Evolutionary conservation across 2,888 invertebrate genomes (phyloP).

Genomic region (Megalurothrips usitatus): DNA sequence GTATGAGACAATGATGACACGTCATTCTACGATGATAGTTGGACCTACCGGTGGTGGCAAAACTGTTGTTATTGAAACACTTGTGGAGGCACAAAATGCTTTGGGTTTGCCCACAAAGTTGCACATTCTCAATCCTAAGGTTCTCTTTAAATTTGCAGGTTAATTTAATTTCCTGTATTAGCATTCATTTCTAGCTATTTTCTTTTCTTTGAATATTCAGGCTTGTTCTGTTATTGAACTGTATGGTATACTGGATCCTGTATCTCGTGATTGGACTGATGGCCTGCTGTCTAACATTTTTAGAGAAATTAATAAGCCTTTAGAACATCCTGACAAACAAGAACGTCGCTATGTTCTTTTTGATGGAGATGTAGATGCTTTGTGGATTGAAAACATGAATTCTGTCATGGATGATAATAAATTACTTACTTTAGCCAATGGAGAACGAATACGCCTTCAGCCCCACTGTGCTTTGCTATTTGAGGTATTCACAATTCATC

Average conservation of each 20-base stretch:
- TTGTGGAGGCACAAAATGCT: slow-evolving; percentile 72
- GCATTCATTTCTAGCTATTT: neutral
- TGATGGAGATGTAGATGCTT: slow-evolving; percentile 90
- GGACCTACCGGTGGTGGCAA: slow-evolving; percentile 93
- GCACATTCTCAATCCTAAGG: slow-evolving; percentile 80
- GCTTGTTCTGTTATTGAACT: slow-evolving; percentile 84
- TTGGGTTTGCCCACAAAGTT: slow-evolving; percentile 76
- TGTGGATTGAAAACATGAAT: slow-evolving; percentile 97
- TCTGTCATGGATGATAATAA: slow-evolving; percentile 96
- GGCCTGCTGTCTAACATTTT: slow-evolving; percentile 87
- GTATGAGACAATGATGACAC: slow-evolving; percentile 92
- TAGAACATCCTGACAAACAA: slow-evolving; percentile 55
- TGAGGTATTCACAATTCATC: slow-evolving; percentile 55
- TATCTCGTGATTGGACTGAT: slow-evolving; percentile 88
- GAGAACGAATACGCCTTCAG: slow-evolving; percentile 78
- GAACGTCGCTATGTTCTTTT: slow-evolving; percentile 81
- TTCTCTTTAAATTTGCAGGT: slow-evolving; percentile 39
- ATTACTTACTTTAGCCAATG: slow-evolving; percentile 82
- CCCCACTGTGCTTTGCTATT: slow-evolving; percentile 78
- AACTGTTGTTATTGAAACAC: slow-evolving; percentile 70
- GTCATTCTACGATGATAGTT: slow-evolving; percentile 87
- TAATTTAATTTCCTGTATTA: neutral
- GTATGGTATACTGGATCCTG: slow-evolving; percentile 81
- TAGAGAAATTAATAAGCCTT: slow-evolving; percentile 79
- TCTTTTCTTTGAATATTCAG: slow-evolving; percentile 44